Evolutionary conservation across 2,888 invertebrate species (phyloP), one percentile per base, ranked within the genome.

Genomic region (Hirtodrosophila duncani): DNA sequence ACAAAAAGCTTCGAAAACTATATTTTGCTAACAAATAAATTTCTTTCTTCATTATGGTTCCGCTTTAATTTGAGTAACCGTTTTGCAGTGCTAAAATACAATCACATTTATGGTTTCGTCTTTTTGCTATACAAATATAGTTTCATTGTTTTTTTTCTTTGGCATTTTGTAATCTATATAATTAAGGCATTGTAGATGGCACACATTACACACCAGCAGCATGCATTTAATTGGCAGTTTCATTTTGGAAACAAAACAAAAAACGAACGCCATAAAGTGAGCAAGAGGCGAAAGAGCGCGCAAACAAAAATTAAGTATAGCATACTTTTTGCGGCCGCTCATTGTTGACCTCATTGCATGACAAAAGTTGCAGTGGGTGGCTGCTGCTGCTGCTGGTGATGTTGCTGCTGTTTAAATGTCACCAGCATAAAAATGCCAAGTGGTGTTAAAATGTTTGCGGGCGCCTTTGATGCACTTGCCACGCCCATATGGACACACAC

Each of bases 381-480:
- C 31, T 30, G 26, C 24, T 31, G 37, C 17, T 20, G 42, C 18
- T 38, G 43, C 4, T 44, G 38, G 14, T 38, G 43, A 2, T 38
- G 55, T 30, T 58, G 56, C 53, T 57, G 69, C 66, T 69, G 69
- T 68, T 77, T 68, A 78, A n/a, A 80, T 80, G 75, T 77, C 80
- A 77, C 59, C 77, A 63, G 60, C 74, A 77, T 70, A 70, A 81
- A 56, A 74, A 79, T 62, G 62, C 71, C 80, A 64, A 75, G 80
- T 78, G 81, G 78, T 72, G 81, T 78, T 81, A 72, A 72, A 72
- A 72, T 72, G 72, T 74, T 71, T 69, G 81, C 59, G 52, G 65
- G 56, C 78, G 71, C 81, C 69, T 72, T 72, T 72, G 78, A 72
- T 74, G 52, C 63, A 65, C 65, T 72, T 62, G 81, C 53, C 78